These are phyloP conservation scores for Dendrolimus punctatus DNA, from an alignment of 1,140 invertebrate genomes.

Conservation along the genomic window DNA sequence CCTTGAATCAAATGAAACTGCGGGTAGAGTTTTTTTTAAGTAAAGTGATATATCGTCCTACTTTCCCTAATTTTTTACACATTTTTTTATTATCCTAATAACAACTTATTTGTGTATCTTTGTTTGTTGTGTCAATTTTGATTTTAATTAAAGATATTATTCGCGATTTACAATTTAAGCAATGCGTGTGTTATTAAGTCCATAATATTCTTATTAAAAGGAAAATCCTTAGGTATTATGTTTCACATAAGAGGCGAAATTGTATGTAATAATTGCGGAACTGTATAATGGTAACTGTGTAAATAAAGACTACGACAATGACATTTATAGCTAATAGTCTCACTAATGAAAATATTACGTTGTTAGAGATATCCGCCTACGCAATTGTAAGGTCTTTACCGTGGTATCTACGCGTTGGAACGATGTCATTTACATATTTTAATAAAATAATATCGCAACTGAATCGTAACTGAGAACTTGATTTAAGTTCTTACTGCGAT, in stretches of 20 bases:
- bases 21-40: constrained; percentile 35
- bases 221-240: too few species aligned
- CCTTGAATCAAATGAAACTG: constrained; percentile 50
- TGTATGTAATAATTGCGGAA: constrained; percentile 29
- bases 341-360: constrained; percentile 62
- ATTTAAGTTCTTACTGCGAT: constrained; percentile 72
- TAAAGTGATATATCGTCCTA: background rate
- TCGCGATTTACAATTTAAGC: too few species aligned
- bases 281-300: constrained; percentile 16
- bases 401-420: constrained; percentile 52
- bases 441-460: constrained; percentile 72
- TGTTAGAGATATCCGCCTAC: constrained; percentile 51
- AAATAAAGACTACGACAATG: constrained; percentile 27
- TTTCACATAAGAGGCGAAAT: background rate
- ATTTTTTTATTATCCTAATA: too few species aligned
- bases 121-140: too few species aligned
- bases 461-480: constrained; percentile 71
- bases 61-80: too few species aligned
- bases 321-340: constrained; percentile 36
- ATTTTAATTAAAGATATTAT: too few species aligned
- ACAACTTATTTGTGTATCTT: too few species aligned
- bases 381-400: constrained; percentile 53
- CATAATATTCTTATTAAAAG: too few species aligned
- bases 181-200: too few species aligned
- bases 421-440: constrained; percentile 70